Evolutionary conservation across 2,888 invertebrate species (phyloP), one percentile per base, ranked within the genome.

Genomic region (Amiota communis): DNA sequence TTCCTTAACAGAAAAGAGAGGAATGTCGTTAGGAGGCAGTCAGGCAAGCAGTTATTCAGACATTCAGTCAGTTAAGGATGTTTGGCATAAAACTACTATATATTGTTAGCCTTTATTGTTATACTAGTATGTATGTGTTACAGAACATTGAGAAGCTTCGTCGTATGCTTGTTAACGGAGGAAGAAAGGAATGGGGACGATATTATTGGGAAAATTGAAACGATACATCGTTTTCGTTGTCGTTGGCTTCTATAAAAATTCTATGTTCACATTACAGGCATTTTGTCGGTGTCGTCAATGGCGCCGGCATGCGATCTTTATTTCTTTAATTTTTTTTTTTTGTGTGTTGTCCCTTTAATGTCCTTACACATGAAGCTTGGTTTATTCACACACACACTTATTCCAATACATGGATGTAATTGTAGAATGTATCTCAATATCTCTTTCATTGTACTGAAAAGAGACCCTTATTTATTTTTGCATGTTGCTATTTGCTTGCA

Each of bases 261-360:
- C 47, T 65, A 65, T 48, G 48, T 36, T 48, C 65, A 49, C 48
- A 65, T 65, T 49, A 20, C 48, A 65, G 65, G 48, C 65, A 65
- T n/a, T 65, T 65, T 65, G 65, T n/a, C 65, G 65, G 15, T 49
- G 65, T 65, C 48, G 48, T 47, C 48, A 59, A 15, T 20, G 59
- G n/a, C 15, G 17, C 20, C 15, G 59, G 17, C 59, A 59, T 59
- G 20, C 59, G 15, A 59, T 59, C 20, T 17, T 59, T 15, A 51
- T n/a, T 51, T 51, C 12, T 51, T n/a, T 51, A 3, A 4, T n/a
- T n/a, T 8, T n/a, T 10, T 51, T 51, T n/a, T 51, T 0, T 51
- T n/a, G 4, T n/a, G 2, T n/a, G 12, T n/a, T 12, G 53, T n/a
- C 13, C n/a, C 53, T 51, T 51, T 51, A n/a, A 51, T 64, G 64